Percentiles rank a stretch among this genome's conserved stretches.
phyloP scores from a whole-genome alignment of 2,113 vertebrate species.

The Stegostoma tigrinum region DNA sequence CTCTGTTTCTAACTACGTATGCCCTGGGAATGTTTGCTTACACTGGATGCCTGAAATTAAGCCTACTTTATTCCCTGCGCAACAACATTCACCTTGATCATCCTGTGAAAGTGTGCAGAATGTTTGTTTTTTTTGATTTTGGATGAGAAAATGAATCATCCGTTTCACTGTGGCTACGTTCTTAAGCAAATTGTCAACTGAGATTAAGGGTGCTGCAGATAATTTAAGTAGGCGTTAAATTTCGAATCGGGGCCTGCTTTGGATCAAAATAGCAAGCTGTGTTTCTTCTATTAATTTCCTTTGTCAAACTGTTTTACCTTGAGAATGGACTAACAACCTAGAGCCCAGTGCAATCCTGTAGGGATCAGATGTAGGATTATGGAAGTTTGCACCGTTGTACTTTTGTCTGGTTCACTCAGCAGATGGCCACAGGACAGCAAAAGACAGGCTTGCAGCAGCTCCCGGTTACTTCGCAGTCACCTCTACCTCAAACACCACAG shows the following conservation, averaged over 20 bases:
- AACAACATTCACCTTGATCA: not conserved
- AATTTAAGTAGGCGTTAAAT: not conserved
- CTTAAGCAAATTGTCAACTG: not conserved
- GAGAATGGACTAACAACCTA: not conserved
- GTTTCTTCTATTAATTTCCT: not conserved
- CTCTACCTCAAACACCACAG: not conserved
- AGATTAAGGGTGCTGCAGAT: not conserved
- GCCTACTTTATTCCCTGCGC: not conserved
- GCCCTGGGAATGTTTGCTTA: not conserved
- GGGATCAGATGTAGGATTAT: not conserved
- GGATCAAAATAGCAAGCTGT: not conserved
- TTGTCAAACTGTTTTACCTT: not conserved
- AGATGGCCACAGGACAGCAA: slow-evolving; percentile 24
- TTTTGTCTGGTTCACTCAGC: not conserved
- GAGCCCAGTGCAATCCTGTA: not conserved
- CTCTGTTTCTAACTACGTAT: not conserved
- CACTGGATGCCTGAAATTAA: not conserved
- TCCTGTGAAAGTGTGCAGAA: not conserved
- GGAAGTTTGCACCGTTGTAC: not conserved
- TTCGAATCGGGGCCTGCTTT: not conserved
- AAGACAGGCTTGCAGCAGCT: not conserved
- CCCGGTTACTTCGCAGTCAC: not conserved
- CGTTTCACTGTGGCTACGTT: not conserved
- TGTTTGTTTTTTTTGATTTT: not conserved
- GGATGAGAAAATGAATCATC: not conserved